These are phyloP conservation scores for Gymnoscopelus braueri DNA, from an alignment of 2,797 vertebrate genomes.

Conservation along the genomic window DNA sequence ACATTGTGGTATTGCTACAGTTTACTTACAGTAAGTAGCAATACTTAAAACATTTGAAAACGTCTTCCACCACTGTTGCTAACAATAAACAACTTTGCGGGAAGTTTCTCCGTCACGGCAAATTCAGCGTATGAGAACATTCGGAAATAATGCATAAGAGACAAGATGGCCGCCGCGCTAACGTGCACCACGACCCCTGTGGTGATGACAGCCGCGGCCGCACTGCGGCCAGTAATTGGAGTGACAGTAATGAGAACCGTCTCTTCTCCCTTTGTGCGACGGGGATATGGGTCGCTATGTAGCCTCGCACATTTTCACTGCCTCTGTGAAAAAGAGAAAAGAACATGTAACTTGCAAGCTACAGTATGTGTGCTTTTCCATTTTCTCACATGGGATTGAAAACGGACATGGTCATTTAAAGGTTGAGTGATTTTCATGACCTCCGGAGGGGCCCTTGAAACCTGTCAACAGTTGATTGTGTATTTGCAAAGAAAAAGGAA, in stretches of 20 bases:
- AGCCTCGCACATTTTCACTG: conserved; percentile 59
- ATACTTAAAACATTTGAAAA: too few relatives aligned
- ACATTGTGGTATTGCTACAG: too few relatives aligned
- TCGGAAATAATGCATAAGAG: conserved; percentile 35
- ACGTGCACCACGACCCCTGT: conserved; percentile 52
- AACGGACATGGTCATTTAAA: conserved; percentile 67
- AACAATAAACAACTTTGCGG: too few relatives aligned
- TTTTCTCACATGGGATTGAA: conserved; percentile 50
- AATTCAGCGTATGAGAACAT: conserved; percentile 25
- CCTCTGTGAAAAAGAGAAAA: conserved; percentile 66
- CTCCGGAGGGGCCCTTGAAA: conserved; percentile 39
- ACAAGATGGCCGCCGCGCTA: conserved; percentile 38
- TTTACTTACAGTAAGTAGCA: too few relatives aligned
- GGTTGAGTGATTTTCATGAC: conserved; percentile 62
- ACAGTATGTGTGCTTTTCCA: conserved; percentile 54
- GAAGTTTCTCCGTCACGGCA: not conserved
- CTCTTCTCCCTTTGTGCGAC: conserved; percentile 64
- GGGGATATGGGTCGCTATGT: conserved; percentile 61
- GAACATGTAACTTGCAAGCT: conserved; percentile 58
- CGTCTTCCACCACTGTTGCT: too few relatives aligned
- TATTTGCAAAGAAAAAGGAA: not conserved
- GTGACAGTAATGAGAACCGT: conserved; percentile 76
- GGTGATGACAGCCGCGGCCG: conserved; percentile 71
- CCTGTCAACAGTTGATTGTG: too few relatives aligned
- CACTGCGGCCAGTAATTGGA: conserved; percentile 71